Conservation (phyloP, 2,797 vertebrate genomes). For the Huso huso region DNA sequence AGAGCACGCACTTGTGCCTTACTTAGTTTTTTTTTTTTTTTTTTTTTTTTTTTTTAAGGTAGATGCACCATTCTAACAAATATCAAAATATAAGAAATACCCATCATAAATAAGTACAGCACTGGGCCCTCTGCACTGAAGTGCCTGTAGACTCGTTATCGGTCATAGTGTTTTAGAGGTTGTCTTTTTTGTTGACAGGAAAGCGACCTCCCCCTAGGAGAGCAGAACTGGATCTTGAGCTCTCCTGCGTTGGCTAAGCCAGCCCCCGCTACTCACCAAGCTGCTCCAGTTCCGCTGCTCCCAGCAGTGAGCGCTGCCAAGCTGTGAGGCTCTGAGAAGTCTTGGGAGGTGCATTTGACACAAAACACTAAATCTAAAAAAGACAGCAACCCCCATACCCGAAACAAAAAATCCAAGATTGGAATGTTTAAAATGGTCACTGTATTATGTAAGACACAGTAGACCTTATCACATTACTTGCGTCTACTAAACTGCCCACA, state of each 20-base stretch:
- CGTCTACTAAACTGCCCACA: too few species aligned
- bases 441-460: too few species aligned
- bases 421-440: too few species aligned
- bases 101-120: too few species aligned
- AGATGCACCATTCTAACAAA: too few species aligned
- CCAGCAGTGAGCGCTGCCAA: constrained; percentile 30
- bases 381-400: not conserved
- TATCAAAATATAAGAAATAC: too few species aligned
- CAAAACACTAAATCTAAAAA: not conserved
- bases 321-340: constrained; percentile 17
- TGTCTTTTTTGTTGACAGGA: constrained; percentile 38
- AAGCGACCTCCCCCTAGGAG: constrained; percentile 30
- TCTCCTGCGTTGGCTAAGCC: constrained; percentile 28
- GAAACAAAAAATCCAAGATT: not conserved
- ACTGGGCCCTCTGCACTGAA: too few species aligned
- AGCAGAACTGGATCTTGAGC: constrained; percentile 42
- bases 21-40: too few species aligned
- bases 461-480: too few species aligned
- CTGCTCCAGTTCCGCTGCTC: constrained; percentile 52
- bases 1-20: too few species aligned
- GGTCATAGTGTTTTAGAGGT: not conserved
- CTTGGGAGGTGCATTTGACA: not conserved
- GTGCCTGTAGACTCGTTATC: too few species aligned
- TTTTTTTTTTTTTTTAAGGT: too few species aligned
- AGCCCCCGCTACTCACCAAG: constrained; percentile 55